Base-by-base conservation (phyloP, 1,140 invertebrate genomes). In the Lordiphosa clarofinis region DNA sequence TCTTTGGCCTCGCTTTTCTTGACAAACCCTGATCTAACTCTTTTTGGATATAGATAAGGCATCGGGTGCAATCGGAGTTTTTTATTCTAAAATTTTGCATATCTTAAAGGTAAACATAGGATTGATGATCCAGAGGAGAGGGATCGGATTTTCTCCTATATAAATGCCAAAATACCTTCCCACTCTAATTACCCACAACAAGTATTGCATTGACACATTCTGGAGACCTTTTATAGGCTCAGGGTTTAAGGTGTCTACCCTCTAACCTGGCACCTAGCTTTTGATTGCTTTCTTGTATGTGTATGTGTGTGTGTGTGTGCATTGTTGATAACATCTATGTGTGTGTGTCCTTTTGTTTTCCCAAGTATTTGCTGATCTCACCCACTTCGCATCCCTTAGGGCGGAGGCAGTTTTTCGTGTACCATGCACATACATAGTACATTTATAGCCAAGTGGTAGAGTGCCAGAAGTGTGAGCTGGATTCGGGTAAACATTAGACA, bases 371-470 rank as follows among this genome's bases (percentile, higher is more conserved):
- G 53, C 64, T 33, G 33, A 44, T 37, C 57, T 28, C 13, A 13
- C 15, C 8, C 24, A 8, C 24, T 12, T 24, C 11, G 9, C 24
- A 28, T 28, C 24, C 24, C 24, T 7, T 7, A 13, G 43, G 43
- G 21, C 42, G 28, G 43, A 31, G 40, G 35, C 49, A 58, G 64
- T 64, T 66, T 65, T 64, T 66, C 24, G 64, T 50, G 2, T 58
- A n/a, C 24, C 7, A 11, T 21, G n/a, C 33, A 40, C n/a, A 19
- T 63, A 37, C 21, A 33, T 10, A 40, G n/a, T n/a, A n/a, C n/a
- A n/a, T n/a, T n/a, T n/a, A n/a, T 7, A 13, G 31, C 43, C 62
- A 66, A 64, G 61, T 65, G 31, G 53, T 66, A 56, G 63, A 21
- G 21, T 21, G 21, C 21, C 8, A 19, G 38, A 7, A 40, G 28